Conservation (phyloP, 2,113 vertebrate species). For the Crotophaga sulcirostris region DNA sequence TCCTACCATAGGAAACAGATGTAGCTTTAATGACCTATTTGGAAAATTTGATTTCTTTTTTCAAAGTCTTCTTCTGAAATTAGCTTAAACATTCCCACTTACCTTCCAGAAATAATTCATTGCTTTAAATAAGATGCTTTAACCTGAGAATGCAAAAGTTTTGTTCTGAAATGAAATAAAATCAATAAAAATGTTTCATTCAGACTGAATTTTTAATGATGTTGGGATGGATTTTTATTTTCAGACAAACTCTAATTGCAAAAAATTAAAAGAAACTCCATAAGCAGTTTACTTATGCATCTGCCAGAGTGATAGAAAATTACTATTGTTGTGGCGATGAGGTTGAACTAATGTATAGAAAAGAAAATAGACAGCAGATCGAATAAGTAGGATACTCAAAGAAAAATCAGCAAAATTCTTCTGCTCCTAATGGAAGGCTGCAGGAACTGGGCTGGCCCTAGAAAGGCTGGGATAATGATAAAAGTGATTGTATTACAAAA, state of each 20-base stretch:
- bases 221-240: background rate
- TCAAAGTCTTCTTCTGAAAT: background rate
- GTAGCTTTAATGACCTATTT: background rate
- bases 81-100: background rate
- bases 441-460: background rate
- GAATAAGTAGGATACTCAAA: background rate
- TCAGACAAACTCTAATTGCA: background rate
- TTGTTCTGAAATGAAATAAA: background rate
- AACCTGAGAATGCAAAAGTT: background rate
- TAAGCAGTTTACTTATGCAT: background rate
- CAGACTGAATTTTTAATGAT: background rate
- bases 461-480: background rate
- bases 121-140: background rate
- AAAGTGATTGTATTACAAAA: background rate
- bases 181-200: background rate
- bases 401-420: background rate
- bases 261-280: background rate
- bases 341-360: background rate
- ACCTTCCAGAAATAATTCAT: background rate
- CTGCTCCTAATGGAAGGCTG: background rate
- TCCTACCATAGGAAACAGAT: background rate
- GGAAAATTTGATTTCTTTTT: background rate
- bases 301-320: background rate
- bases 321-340: background rate
- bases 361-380: background rate